These are phyloP conservation scores for Pocillopora damicornis DNA, from an alignment of 64 coral and sea anemone species.

Conservation along the genomic window DNA sequence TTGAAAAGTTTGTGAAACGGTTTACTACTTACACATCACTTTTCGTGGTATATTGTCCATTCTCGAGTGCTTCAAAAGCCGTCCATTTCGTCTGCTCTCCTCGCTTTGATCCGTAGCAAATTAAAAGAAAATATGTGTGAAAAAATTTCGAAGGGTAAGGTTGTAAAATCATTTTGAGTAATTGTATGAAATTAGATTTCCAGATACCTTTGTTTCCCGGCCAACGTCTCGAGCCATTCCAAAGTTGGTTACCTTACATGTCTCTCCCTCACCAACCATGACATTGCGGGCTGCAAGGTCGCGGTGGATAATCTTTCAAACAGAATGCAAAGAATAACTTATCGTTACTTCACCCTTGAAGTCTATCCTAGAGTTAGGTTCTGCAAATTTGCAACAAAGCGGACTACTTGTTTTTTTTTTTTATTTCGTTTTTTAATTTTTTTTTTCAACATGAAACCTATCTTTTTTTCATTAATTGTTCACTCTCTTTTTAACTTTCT, in stretches of 20 bases:
- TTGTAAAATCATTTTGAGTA: neutral
- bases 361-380: too few species aligned
- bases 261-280: slow-evolving; percentile 58
- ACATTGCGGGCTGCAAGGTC: slow-evolving; percentile 63
- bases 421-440: too few species aligned
- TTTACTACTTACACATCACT: slow-evolving; percentile 66
- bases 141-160: neutral
- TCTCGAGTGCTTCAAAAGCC: slow-evolving; percentile 52
- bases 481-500: too few species aligned
- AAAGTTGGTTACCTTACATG: slow-evolving; percentile 56
- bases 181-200: slow-evolving; percentile 14
- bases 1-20: too few species aligned
- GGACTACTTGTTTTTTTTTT: too few species aligned
- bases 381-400: too few species aligned
- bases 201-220: slow-evolving; percentile 36
- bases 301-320: slow-evolving; percentile 44
- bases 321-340: too few species aligned
- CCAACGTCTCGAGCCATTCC: neutral
- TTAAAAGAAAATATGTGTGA: neutral
- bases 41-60: slow-evolving; percentile 49
- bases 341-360: too few species aligned
- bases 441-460: too few species aligned
- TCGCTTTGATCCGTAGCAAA: neutral
- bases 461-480: too few species aligned
- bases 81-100: slow-evolving; percentile 57